These are phyloP conservation scores for Luidia sarsii DNA, from an alignment of 53 echinoderm and acorn worm species.

Conservation along the genomic window DNA sequence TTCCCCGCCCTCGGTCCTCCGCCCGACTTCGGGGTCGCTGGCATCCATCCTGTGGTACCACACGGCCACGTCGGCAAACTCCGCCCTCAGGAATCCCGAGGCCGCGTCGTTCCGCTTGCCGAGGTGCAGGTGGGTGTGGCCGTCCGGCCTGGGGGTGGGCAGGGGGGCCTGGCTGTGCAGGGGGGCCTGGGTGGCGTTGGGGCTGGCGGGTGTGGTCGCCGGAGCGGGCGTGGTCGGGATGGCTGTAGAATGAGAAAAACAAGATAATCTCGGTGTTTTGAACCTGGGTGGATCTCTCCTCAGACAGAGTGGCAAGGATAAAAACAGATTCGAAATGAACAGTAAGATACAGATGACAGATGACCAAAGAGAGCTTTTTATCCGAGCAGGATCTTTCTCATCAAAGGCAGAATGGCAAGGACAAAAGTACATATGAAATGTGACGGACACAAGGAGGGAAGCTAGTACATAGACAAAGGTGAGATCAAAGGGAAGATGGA, in stretches of 20 bases:
- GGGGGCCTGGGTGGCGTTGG: conserved; percentile 34
- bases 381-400: too few species aligned
- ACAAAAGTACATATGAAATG: too few species aligned
- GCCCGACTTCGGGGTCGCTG: conserved; percentile 59
- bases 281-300: too few species aligned
- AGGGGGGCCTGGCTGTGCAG: conserved; percentile 4
- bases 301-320: too few species aligned
- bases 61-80: conserved; percentile 79
- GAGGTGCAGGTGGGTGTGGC: conserved; percentile 58
- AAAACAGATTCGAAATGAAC: too few species aligned
- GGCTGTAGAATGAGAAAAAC: neutral
- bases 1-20: conserved; percentile 62
- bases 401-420: too few species aligned
- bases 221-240: conserved; percentile 5
- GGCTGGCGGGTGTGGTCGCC: neutral
- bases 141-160: conserved; percentile 14
- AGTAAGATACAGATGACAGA: too few species aligned
- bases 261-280: neutral
- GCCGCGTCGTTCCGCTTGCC: conserved; percentile 70
- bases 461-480: too few species aligned
- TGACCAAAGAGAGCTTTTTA: too few species aligned
- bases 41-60: conserved; percentile 75
- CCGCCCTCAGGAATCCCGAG: conserved; percentile 71
- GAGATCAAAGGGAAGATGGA: too few species aligned
- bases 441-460: too few species aligned